phyloP scores from a whole-genome alignment of 2,113 vertebrate species.

The Silurus asotus region DNA sequence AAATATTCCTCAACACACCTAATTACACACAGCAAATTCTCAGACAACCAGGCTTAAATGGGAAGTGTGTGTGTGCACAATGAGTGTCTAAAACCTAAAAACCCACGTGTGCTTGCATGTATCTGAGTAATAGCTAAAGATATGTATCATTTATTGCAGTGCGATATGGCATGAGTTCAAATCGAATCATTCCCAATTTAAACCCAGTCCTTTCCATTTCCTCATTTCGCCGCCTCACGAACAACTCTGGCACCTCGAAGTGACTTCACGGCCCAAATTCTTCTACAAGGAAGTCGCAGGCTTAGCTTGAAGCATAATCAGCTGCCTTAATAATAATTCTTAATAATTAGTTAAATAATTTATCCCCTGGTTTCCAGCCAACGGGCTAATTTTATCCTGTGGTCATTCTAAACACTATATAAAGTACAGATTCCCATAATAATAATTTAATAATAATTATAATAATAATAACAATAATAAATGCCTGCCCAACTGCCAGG shows the following conservation, averaged over 20 bases:
- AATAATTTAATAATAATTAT: neutral
- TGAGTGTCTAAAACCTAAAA: neutral
- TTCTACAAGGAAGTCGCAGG: neutral
- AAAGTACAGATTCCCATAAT: neutral
- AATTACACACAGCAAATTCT: conserved; percentile 9
- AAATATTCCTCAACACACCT: conserved; percentile 31
- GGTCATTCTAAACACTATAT: neutral
- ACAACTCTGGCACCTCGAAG: neutral
- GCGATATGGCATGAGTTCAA: no score
- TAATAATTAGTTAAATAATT: neutral
- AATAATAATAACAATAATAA: neutral
- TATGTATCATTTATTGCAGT: neutral
- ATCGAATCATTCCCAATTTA: no score
- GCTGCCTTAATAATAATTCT: neutral
- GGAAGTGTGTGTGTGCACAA: neutral
- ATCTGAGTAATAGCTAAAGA: neutral
- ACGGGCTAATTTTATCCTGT: neutral
- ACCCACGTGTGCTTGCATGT: neutral
- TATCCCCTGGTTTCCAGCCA: neutral
- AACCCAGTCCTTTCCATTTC: neutral
- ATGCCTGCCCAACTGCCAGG: conserved; percentile 33
- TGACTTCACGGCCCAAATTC: neutral
- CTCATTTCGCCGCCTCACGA: neutral
- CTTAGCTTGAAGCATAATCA: neutral
- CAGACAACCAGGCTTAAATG: neutral